A percentile compares a stretch with the other conserved stretches of the same genome.
Evolutionary conservation across 2,888 invertebrate species (phyloP).

Genomic region (Rhingia rostrata): DNA sequence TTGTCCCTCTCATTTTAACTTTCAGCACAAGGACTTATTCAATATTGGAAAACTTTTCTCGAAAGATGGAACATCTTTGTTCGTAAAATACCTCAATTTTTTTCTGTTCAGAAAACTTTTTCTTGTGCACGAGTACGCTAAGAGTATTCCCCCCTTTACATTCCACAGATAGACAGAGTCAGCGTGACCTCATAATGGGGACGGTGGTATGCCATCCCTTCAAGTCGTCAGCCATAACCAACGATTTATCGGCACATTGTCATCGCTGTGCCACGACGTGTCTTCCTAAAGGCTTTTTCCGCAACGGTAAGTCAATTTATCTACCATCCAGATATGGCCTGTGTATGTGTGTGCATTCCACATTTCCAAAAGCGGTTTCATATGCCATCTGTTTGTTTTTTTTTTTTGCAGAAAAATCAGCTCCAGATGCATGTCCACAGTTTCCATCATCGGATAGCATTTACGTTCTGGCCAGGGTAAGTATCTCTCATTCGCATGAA

Average conservation of each 20-base stretch:
- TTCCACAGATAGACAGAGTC: slow-evolving; percentile 47
- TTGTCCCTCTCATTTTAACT: slow-evolving; percentile 6
- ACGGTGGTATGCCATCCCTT: slow-evolving; percentile 76
- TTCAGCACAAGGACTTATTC: slow-evolving; percentile 20
- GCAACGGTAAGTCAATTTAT: slow-evolving; percentile 63
- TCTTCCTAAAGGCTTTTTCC: slow-evolving; percentile 69
- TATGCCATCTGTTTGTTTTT: slow-evolving; percentile 5
- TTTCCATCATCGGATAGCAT: slow-evolving; percentile 55
- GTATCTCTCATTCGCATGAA: not conserved
- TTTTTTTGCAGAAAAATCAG: slow-evolving; percentile 44
- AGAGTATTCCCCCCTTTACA: slow-evolving; percentile 27
- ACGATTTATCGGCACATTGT: slow-evolving; percentile 74
- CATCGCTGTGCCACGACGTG: slow-evolving; percentile 75
- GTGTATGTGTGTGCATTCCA: slow-evolving; percentile 45
- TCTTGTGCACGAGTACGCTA: slow-evolving; percentile 29
- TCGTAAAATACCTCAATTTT: slow-evolving; percentile 7
- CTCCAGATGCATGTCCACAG: slow-evolving; percentile 37
- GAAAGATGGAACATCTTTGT: not conserved
- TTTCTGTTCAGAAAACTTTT: slow-evolving; percentile 1
- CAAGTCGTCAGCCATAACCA: slow-evolving; percentile 65
- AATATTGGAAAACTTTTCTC: slow-evolving; percentile 65
- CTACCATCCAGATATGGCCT: not conserved
- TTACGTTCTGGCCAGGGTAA: slow-evolving; percentile 58
- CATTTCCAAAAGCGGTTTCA: slow-evolving; percentile 44
- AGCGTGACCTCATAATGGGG: slow-evolving; percentile 68